Percentiles rank a stretch among this genome's conserved stretches.
Evolutionary conservation across 2,888 invertebrate genomes (phyloP).

Genomic region (Agrotis exclamationis): DNA sequence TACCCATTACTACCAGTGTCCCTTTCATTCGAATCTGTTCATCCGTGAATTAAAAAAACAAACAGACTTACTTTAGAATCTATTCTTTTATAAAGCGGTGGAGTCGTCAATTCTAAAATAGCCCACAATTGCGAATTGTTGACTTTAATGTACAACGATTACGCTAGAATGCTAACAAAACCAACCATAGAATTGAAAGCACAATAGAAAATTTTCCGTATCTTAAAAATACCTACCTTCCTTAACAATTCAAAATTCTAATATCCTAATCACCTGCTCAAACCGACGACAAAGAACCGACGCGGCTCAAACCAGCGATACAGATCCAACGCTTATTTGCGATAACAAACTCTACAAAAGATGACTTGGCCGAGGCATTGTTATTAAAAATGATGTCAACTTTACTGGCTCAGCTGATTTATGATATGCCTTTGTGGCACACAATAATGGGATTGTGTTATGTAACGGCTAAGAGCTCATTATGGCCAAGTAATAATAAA

Average conservation of each 20-base stretch:
- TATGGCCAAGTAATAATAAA: slow-evolving; percentile 76
- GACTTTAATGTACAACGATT: slow-evolving; percentile 3
- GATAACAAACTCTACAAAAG: slow-evolving; percentile 70
- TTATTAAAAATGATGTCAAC: slow-evolving; percentile 87
- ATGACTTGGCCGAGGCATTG: slow-evolving; percentile 73
- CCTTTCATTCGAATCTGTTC: no score
- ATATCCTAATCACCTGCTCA: slow-evolving; percentile 53
- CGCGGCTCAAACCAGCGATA: slow-evolving; percentile 41
- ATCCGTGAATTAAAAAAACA: no score
- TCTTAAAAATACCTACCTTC: slow-evolving; percentile 32
- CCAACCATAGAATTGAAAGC: slow-evolving; percentile 10
- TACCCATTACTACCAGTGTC: no score
- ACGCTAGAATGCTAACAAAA: slow-evolving; percentile 17
- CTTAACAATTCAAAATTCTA: slow-evolving; percentile 35
- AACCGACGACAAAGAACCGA: slow-evolving; percentile 41
- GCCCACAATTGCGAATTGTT: background rate
- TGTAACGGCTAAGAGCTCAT: slow-evolving; percentile 81
- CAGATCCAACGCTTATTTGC: slow-evolving; percentile 56
- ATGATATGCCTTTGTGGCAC: slow-evolving; percentile 76
- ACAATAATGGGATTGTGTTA: slow-evolving; percentile 80
- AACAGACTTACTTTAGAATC: no score
- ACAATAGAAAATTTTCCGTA: slow-evolving; percentile 30
- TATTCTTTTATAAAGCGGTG: background rate
- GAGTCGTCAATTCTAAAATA: background rate
- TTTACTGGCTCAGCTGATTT: slow-evolving; percentile 79